Conservation (phyloP, 2,113 vertebrate species). For the Amphiprion percula region DNA sequence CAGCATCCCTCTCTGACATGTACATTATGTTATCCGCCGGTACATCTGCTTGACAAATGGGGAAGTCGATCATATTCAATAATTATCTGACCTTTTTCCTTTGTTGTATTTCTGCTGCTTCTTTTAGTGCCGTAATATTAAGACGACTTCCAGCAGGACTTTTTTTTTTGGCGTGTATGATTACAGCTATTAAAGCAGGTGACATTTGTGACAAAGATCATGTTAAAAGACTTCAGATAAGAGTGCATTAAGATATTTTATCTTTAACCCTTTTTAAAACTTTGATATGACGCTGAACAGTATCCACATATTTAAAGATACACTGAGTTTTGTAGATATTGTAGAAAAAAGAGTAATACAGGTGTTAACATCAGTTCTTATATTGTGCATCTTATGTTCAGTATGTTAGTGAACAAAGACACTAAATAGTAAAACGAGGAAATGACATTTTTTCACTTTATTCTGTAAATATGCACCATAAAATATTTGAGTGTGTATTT, state of each 20-base stretch:
- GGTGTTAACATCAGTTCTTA: no score
- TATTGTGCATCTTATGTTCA: no score
- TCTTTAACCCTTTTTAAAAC: background rate
- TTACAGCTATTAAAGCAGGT: background rate
- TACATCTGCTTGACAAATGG: conserved; percentile 75
- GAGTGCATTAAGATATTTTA: conserved; percentile 1
- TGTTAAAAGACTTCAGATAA: background rate
- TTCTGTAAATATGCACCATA: no score
- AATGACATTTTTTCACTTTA: no score
- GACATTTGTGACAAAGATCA: background rate
- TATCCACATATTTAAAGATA: background rate
- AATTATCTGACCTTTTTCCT: conserved; percentile 77
- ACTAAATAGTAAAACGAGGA: no score
- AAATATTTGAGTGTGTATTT: no score
- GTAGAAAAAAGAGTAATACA: no score
- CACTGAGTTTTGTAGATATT: background rate
- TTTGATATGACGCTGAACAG: background rate
- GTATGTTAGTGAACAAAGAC: no score
- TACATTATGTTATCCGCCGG: conserved; percentile 74
- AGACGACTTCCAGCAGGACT: conserved; percentile 1
- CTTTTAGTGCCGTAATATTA: conserved; percentile 10
- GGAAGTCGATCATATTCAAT: conserved; percentile 78
- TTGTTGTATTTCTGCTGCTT: conserved; percentile 60
- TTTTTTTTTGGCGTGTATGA: background rate
- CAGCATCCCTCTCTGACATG: conserved; percentile 67